Conservation (phyloP, 2,888 invertebrate species). For the Tiliacea aurago region DNA sequence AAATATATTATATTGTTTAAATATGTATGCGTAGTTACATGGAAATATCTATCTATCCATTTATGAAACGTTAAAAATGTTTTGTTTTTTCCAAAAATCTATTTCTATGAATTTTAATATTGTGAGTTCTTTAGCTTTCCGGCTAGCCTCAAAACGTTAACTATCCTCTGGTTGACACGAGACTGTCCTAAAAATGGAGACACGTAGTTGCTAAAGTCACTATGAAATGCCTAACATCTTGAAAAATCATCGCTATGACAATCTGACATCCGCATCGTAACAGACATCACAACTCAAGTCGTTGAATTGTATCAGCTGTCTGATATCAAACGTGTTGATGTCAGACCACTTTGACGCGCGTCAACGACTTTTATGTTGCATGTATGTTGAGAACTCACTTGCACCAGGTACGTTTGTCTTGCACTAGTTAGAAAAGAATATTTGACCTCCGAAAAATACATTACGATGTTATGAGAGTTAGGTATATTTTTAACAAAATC, state of each 20-base stretch:
- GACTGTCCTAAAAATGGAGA: background rate
- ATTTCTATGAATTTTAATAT: background rate
- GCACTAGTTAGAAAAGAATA: constrained; percentile 10
- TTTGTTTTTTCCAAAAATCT: background rate
- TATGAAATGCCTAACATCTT: background rate
- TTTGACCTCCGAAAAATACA: background rate
- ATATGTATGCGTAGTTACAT: background rate
- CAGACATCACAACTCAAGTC: constrained; percentile 4
- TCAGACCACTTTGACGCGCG: background rate
- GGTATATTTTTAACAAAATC: background rate
- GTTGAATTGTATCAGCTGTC: constrained; percentile 17
- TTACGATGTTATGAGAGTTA: background rate
- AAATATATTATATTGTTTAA: background rate
- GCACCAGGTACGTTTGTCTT: background rate
- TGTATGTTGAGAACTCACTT: background rate
- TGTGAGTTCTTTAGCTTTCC: background rate
- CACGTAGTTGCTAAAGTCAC: background rate
- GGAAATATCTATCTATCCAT: background rate
- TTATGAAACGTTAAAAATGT: background rate
- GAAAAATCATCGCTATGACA: background rate
- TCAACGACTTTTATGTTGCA: constrained; percentile 15
- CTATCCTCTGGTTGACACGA: background rate
- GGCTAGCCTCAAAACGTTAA: background rate
- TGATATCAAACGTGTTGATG: constrained; percentile 15
- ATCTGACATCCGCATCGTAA: constrained; percentile 1